Base-by-base conservation (phyloP, 2,113 vertebrate genomes). In the Echinops telfairi region DNA sequence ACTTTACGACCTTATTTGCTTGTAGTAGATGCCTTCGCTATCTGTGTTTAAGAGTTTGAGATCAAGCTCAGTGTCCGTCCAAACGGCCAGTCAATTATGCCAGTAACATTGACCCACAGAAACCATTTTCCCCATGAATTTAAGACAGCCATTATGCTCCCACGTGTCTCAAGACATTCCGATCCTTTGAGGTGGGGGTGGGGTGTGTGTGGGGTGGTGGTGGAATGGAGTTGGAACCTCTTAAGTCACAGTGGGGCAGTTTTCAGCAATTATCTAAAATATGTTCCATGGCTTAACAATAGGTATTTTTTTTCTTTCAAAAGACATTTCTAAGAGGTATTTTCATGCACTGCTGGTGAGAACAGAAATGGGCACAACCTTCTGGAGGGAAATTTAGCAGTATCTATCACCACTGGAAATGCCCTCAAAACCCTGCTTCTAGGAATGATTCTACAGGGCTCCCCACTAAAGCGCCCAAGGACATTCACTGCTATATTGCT, bases 211-310 rank as follows among this genome's bases (percentile, higher is more conserved):
- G 5, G 47, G 9, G 5, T 53, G 5, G 47, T 4, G 47, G 47
- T 53, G 47, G 23, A 19, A 25, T 19, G 60, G 23, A 25, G n/a
- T 64, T 27, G 86, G 19, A 36, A 40, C 29, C 78, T 93, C 91
- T 95, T 95, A 94, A 22, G 64, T 47, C 95, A 86, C 91, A 92
- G 97, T 91, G 94, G 92, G 95, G 94, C 90, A 80, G 64, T 88
- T 90, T 95, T 95, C 77, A 70, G 79, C 88, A 95, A 95, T 96
- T 95, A 95, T 88, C 83, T 92, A 88, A 97, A 96, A 88, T 78
- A 92, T 62, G 76, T 93, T 95, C 97, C 94, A 88, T 53, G 84
- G 71, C 83, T 95, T 95, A 93, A 96, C 96, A 96, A 95, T 90
- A 95, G 92, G 85, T 88, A 88, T 96, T 95, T 96, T 92, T 92